Base-by-base conservation (phyloP, 2,797 vertebrate species). In the Takifugu rubripes region DNA sequence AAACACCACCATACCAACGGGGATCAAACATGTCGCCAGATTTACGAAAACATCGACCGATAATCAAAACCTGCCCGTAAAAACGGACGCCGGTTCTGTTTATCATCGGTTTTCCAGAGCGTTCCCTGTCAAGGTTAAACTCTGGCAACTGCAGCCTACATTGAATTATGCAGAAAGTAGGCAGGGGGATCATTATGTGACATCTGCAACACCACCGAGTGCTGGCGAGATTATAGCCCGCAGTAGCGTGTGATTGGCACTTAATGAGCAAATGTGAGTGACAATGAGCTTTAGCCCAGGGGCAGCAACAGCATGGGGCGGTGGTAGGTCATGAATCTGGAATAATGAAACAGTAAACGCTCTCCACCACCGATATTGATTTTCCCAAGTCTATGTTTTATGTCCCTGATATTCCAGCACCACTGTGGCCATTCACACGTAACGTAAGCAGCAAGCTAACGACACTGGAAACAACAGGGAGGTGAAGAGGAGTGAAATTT, bases 261-360 rank as follows among this genome's bases (percentile, higher is more conserved):
- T 81, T 89, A 90, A 91, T 89, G 89, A 89, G 89, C 79, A 77
- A 88, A 85, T 84, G 79, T 87, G 83, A 89, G 76, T 87, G 86
- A 89, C 89, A 88, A 75, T 84, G 86, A 86, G 82, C 74, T 65
- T 75, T 78, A 81, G 83, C 90, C 83, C 58, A 63, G 79, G 78
- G 86, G 79, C 58, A 70, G 70, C 74, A 81, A 71, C 83, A 84
- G 79, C 82, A 84, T 73, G 77, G 69, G 77, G 76, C 47, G 52
- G 66, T 69, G 79, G 75, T 79, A 73, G 79, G 85, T 87, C 85
- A 85, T 83, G 82, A 85, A 85, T 87, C 75, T 80, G 54, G 84
- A 89, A 86, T 78, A 81, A 89, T 90, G 79, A 81, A 89, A 85
- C 72, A 42, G 64, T 83, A 88, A 90, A 89, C 54, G 74, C 70